Conservation (phyloP, 2,888 invertebrate genomes). For the Gandaritis pyraliata region DNA sequence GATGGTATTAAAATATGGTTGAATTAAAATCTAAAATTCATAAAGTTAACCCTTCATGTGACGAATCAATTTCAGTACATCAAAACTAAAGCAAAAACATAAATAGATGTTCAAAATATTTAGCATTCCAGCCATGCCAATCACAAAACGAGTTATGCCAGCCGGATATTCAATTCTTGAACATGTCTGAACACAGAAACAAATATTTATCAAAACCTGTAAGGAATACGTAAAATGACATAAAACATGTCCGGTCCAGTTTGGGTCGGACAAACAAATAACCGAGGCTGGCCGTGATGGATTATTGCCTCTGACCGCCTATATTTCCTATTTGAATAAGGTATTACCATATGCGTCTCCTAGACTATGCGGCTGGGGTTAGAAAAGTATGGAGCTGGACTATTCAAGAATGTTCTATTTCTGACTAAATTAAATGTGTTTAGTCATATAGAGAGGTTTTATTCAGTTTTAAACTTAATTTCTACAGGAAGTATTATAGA, state of each 20-base stretch:
- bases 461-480: no score
- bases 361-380: conserved; percentile 56
- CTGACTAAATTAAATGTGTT: neutral
- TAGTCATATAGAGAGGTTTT: no score
- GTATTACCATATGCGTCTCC: conserved; percentile 83
- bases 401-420: conserved; percentile 22
- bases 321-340: conserved; percentile 84
- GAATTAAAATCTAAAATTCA: no score
- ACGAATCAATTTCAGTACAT: conserved; percentile 30
- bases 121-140: conserved; percentile 65
- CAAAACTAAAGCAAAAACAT: conserved; percentile 48
- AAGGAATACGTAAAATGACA: conserved; percentile 83
- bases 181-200: conserved; percentile 79
- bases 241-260: conserved; percentile 67
- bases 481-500: no score
- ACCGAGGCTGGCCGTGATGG: conserved; percentile 71
- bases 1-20: no score
- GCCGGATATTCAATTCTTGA: conserved; percentile 82
- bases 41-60: neutral
- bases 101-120: conserved; percentile 33
- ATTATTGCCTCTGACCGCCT: conserved; percentile 84
- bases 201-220: conserved; percentile 84
- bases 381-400: conserved; percentile 53
- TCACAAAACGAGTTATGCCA: conserved; percentile 65
- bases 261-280: conserved; percentile 69